Evolutionary conservation across 2,113 vertebrate species (phyloP), one percentile per base, ranked within the genome.

Genomic region (Etheostoma cragini): DNA sequence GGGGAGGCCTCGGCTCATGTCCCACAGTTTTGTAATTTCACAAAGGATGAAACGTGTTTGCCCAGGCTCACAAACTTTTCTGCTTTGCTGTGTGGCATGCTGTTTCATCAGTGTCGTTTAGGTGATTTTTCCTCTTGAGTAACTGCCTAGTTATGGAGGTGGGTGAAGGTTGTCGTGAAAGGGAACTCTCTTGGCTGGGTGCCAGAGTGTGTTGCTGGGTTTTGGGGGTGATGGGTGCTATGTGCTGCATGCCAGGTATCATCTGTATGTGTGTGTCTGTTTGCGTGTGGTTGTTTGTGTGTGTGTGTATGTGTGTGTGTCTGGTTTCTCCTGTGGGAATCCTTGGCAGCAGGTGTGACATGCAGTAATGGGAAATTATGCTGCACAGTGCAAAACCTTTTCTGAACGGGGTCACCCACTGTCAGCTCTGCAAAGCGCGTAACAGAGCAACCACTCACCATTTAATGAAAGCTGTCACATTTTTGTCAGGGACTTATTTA

Each of bases 341-440:
- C 77, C 89, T 88, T 91, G 88, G 90, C 85, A 92, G 91, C 91
- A 91, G 89, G 89, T 91, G 93, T 94, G 92, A 93, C 91, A 90
- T 89, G 89, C 89, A 90, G 91, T 92, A 93, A 93, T 94, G 85
- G 90, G 91, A 92, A 92, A 93, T 94, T 92, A 92, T 94, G 91
- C 92, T 92, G 83, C 81, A 80, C 82, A 83, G 91, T 92, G 93
- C 92, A 92, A 87, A 93, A 94, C 90, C 89, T 93, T 79, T 81
- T 86, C 76, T 81, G 89, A 90, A 91, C 66, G 82, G 90, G 89
- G 92, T 94, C 92, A 92, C 89, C 87, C 84, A 86, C 90, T 94
- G 90, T 90, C 92, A 90, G 83, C 82, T 84, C 80, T 83, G 84
- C 85, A 86, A 89, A 87, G 87, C 72, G 19, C 77, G 26, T 84